A percentile compares a stretch with the other conserved stretches of the same genome.
Conservation (phyloP, 2,888 invertebrate genomes). For the Argyra leucocephala region DNA sequence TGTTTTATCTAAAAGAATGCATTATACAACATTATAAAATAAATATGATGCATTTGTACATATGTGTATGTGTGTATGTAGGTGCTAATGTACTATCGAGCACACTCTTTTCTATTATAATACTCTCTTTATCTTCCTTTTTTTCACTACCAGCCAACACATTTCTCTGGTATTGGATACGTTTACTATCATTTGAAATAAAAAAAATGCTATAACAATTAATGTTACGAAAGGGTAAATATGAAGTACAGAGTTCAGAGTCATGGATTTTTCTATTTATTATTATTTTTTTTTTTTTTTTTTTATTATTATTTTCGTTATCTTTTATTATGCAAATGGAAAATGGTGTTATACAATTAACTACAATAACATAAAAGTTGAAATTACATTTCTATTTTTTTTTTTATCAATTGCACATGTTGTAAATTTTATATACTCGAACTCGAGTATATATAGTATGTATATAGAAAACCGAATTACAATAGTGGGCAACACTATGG, state of each 20-base stretch:
- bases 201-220: neutral
- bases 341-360: neutral
- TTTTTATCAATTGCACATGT: too few species aligned
- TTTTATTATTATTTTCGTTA: neutral
- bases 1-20: neutral
- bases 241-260: neutral
- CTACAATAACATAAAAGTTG: neutral
- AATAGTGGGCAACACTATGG: too few species aligned
- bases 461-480: too few species aligned
- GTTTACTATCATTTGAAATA: neutral
- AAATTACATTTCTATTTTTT: neutral
- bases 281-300: neutral
- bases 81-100: too few species aligned
- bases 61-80: neutral
- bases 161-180: too few species aligned
- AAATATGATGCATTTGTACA: neutral
- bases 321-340: neutral
- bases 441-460: too few species aligned
- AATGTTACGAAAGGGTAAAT: neutral
- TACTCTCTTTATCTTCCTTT: too few species aligned
- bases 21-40: too few species aligned
- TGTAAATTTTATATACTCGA: too few species aligned
- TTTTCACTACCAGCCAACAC: too few species aligned
- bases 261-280: neutral
- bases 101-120: too few species aligned